phyloP scores from a whole-genome alignment of 2,113 vertebrate species.

The Campylomormyrus tamandua region DNA sequence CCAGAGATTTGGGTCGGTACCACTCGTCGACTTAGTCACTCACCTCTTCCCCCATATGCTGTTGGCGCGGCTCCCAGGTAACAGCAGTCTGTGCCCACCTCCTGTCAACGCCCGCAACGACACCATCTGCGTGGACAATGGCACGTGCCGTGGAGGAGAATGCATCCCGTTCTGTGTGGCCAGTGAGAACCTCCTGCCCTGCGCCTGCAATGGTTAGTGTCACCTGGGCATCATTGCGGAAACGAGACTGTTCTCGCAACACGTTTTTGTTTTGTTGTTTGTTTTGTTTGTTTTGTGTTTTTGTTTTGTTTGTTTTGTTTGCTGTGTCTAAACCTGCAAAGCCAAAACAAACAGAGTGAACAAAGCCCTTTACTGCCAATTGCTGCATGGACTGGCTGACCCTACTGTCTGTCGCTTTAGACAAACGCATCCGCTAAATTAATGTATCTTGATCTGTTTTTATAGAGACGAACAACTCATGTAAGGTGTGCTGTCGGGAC shows the following conservation, averaged over 20 bases:
- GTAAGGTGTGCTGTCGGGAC: conserved; percentile 87
- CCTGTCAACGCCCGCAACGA: conserved; percentile 71
- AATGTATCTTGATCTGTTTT: background rate
- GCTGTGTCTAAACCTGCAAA: too few relatives aligned
- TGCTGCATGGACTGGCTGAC: background rate
- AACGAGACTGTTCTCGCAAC: too few relatives aligned
- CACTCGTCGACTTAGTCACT: background rate
- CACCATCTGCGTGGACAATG: conserved; percentile 81
- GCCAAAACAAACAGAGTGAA: too few relatives aligned
- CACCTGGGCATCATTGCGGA: background rate
- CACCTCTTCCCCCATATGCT: background rate
- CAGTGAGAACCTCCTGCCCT: conserved; percentile 67
- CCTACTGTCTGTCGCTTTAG: background rate
- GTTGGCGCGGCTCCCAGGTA: conserved; percentile 51
- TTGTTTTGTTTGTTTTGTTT: background rate
- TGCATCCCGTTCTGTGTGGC: conserved; percentile 89
- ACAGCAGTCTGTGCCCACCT: conserved; percentile 81
- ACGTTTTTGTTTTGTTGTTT: background rate
- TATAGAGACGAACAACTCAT: conserved; percentile 81
- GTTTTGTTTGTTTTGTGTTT: too few relatives aligned
- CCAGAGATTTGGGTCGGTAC: background rate
- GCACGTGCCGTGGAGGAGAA: conserved; percentile 75
- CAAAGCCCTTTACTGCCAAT: background rate
- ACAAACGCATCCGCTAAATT: background rate
- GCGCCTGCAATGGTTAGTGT: conserved; percentile 81